phyloP scores from a whole-genome alignment of 2,888 invertebrate genomes.

The Escarpia spicata region DNA sequence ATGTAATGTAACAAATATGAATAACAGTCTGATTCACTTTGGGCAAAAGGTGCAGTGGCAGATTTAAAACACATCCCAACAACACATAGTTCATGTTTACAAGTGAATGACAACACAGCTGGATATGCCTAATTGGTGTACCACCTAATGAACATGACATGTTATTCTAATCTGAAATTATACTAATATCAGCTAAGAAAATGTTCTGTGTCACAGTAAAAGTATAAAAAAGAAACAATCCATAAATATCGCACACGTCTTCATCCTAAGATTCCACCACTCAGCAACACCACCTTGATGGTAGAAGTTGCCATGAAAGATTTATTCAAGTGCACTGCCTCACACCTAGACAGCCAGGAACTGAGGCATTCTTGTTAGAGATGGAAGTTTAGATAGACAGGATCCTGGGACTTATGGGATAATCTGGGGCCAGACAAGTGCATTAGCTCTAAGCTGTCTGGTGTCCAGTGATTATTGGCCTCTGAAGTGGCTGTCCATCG shows the following conservation, averaged over 20 bases:
- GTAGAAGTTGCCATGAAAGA: neutral
- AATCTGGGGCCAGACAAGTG: neutral
- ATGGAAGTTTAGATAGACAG: neutral
- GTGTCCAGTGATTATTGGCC: no score
- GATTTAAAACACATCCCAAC: no score
- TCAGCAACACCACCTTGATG: neutral
- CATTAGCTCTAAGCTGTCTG: neutral
- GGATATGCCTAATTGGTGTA: no score
- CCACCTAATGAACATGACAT: no score
- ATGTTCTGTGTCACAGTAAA: no score
- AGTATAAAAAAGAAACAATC: neutral
- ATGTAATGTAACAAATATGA: no score
- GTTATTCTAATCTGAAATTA: no score
- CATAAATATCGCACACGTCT: neutral
- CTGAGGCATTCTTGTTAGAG: neutral
- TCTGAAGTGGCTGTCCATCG: no score
- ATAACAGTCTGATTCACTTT: no score
- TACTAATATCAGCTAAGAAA: neutral
- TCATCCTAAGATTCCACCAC: neutral
- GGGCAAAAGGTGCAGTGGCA: no score
- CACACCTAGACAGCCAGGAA: neutral
- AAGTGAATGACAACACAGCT: no score
- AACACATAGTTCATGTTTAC: no score
- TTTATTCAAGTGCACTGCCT: neutral
- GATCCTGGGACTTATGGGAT: neutral